These are phyloP conservation scores for Salarias fasciatus DNA, from an alignment of 2,797 vertebrate species.

Conservation along the genomic window DNA sequence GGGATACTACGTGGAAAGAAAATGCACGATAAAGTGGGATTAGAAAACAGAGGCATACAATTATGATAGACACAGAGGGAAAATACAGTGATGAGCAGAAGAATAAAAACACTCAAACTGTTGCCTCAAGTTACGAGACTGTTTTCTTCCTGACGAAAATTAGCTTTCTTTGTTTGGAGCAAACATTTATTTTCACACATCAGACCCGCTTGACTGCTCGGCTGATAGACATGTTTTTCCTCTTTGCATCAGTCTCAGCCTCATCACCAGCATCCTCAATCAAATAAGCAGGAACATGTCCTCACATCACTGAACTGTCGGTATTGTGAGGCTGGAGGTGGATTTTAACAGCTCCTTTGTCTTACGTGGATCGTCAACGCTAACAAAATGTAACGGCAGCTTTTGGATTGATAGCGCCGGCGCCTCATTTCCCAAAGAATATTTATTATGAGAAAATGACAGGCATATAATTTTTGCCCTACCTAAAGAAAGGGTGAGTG, in stretches of 20 bases:
- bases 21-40: slow-evolving; percentile 51
- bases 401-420: slow-evolving; percentile 57
- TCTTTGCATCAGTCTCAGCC: slow-evolving; percentile 45
- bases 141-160: slow-evolving; percentile 33
- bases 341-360: slow-evolving; percentile 12
- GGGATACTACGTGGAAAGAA: slow-evolving; percentile 35
- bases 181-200: slow-evolving; percentile 48
- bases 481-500: slow-evolving; percentile 58
- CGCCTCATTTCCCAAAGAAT: slow-evolving; percentile 51
- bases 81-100: slow-evolving; percentile 30
- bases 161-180: slow-evolving; percentile 36
- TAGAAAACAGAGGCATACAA: slow-evolving; percentile 47
- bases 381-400: slow-evolving; percentile 36
- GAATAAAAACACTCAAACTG: slow-evolving; percentile 26
- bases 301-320: slow-evolving; percentile 39
- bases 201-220: slow-evolving; percentile 28
- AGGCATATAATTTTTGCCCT: slow-evolving; percentile 58
- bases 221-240: slow-evolving; percentile 62
- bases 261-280: slow-evolving; percentile 45
- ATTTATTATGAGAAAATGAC: slow-evolving; percentile 68
- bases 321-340: slow-evolving; percentile 9
- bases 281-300: slow-evolving; percentile 43
- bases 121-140: slow-evolving; percentile 29
- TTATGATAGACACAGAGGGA: slow-evolving; percentile 29
- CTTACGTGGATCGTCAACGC: slow-evolving; percentile 12